phyloP scores from a whole-genome alignment of 1,140 invertebrate species.

The Helicoverpa armigera region DNA sequence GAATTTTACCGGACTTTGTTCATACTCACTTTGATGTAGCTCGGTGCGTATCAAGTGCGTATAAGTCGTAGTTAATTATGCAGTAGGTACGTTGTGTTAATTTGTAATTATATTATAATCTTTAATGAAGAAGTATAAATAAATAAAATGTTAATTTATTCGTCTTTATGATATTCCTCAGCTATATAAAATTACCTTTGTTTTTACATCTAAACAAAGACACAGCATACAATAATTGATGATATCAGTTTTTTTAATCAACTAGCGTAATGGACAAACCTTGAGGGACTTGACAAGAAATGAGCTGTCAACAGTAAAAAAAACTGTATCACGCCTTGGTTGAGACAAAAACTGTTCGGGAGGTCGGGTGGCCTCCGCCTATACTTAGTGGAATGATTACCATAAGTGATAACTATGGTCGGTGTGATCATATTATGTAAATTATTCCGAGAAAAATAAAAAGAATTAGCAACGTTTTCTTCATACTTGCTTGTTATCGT shows the following conservation, averaged over 20 bases:
- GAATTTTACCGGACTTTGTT: slow-evolving; percentile 12
- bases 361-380: slow-evolving; percentile 18
- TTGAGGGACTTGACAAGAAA: slow-evolving; percentile 51
- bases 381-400: slow-evolving; percentile 30
- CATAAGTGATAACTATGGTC: slow-evolving; percentile 33
- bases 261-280: slow-evolving; percentile 39
- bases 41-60: neutral
- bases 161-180: neutral
- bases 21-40: neutral
- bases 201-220: neutral
- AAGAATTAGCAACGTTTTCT: slow-evolving; percentile 8
- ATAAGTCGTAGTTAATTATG: neutral
- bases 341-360: slow-evolving; percentile 9
- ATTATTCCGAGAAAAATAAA: slow-evolving; percentile 32
- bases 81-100: too few species aligned
- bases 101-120: neutral
- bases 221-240: slow-evolving; percentile 15
- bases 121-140: neutral
- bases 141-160: neutral
- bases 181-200: slow-evolving; percentile 9
- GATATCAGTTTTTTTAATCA: slow-evolving; percentile 23
- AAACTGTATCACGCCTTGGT: slow-evolving; percentile 26
- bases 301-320: slow-evolving; percentile 42
- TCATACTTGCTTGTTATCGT: slow-evolving; percentile 16
- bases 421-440: slow-evolving; percentile 14